Evolutionary conservation across 64 coral and sea anemone genomes (phyloP), one percentile per base, ranked within the genome.

Genomic region (Orbicella faveolata): DNA sequence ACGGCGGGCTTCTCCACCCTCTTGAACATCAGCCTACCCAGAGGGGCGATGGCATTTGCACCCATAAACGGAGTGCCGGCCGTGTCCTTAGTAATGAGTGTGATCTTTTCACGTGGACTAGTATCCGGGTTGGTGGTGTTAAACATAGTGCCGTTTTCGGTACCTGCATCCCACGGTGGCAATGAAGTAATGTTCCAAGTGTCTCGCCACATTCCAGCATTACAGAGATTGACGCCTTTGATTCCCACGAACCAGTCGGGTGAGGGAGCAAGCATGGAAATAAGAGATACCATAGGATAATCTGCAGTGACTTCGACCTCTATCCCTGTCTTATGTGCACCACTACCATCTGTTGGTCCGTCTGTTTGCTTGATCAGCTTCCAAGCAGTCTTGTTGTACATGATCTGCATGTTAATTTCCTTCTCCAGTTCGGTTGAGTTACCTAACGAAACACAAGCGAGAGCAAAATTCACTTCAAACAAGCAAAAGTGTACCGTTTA

Each of bases 221-320:
- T 7, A 17, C 82, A 85, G 21, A 85, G 82, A 39, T 44, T 25
- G 15, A 53, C 15, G 11, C 26, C 15, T 20, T 52, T 52, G 65
- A 69, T 52, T 15, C 82, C 82, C 2, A n/a, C 72, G 82, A 85
- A 85, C 82, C 82, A 91, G 76, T 91, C 89, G 51, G 89, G 89
- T 51, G 89, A 91, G 9, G 89, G 89, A 15, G 73, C 80, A 57
- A 91, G 69, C 89, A 91, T 91, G 21, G 89, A 75, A 10, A 91
- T 77, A 1, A 84, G 39, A 6, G 87, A 89, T 57, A 89, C 87
- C 9, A 62, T 52, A 65, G 87, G 75, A 51, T 76, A 89, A 65
- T 85, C 82, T 20, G n/a, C 20, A 11, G 82, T 85, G 65, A 85
- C 82, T 13, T 85, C n/a, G 9, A 85, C 82, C 2, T 52, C 11